Evolutionary conservation across 2,888 invertebrate species (phyloP), one percentile per base, ranked within the genome.

Genomic region (Cerceris ruficornis): DNA sequence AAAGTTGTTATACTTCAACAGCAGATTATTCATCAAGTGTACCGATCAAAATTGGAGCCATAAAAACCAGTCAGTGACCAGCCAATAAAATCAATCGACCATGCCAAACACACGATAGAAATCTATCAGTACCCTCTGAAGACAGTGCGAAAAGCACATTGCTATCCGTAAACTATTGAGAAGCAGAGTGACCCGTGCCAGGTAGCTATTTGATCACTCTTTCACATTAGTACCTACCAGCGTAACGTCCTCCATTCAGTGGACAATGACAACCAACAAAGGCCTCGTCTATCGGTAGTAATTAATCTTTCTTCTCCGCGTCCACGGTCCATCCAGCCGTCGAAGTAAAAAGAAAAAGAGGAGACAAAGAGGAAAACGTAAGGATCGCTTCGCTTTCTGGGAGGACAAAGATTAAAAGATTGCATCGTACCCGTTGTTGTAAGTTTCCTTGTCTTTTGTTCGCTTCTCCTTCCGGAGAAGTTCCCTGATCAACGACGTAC

Each of bases 371-470:
- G 46, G 60, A 52, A 43, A 58, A 71, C 42, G 62, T 50, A 55
- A 41, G 59, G 8, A 46, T 39, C 39, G 50, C 8, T 14, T 9
- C 64, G 65, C 50, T 54, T 57, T 50, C 57, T 66, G 9, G n/a
- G 17, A 15, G 14, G 73, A 39, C 60, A 70, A 43, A 69, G 77
- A 77, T 77, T 77, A 74, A 69, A 69, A 74, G 77, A 77, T 77
- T 65, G 65, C 39, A 50, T 65, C 60, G 62, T 62, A 42, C 42
- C 55, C 61, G 54, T 57, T 50, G 57, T 7, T 46, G 52, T 13
- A 64, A 73, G 64, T 69, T 69, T 59, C 60, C 72, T 67, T 11
- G 41, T 42, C 60, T 39, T 66, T 60, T 69, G 68, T 77, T 64
- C 64, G 13, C 14, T n/a, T 11, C 39, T 17, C 61, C 4, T 13